Percentiles rank a stretch among this genome's conserved stretches.
These are phyloP conservation scores for Ochlodes sylvanus DNA, from an alignment of 2,888 invertebrate species.

Conservation along the genomic window DNA sequence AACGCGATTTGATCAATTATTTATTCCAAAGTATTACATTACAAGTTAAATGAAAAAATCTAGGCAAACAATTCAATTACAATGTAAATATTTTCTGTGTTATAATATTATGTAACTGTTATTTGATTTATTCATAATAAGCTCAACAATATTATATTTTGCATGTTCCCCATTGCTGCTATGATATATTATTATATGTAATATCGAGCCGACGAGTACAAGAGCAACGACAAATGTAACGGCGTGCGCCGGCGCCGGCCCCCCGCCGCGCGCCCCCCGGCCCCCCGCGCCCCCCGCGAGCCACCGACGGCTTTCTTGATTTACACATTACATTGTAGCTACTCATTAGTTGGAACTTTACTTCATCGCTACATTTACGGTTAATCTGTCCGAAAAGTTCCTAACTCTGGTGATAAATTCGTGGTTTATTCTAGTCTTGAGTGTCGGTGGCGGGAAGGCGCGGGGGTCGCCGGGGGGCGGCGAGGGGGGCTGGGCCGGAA, in stretches of 20 bases:
- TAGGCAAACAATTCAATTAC: too few relatives aligned
- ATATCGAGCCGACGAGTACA: too few relatives aligned
- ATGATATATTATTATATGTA: too few relatives aligned
- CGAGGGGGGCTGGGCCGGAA: not conserved
- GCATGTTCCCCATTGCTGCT: too few relatives aligned
- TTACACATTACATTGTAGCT: constrained; percentile 15
- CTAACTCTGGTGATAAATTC: constrained; percentile 37
- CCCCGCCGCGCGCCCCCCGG: not conserved
- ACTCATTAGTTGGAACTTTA: constrained; percentile 14
- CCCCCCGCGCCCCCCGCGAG: not conserved
- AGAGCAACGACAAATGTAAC: constrained; percentile 4
- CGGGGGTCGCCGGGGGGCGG: not conserved
- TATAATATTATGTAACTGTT: too few relatives aligned
- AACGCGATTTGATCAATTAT: too few relatives aligned
- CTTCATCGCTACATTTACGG: constrained; percentile 15
- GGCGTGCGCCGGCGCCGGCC: not conserved
- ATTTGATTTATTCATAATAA: too few relatives aligned
- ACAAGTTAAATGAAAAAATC: too few relatives aligned
- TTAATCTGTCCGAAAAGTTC: constrained; percentile 28
- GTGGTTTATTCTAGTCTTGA: constrained; percentile 11
- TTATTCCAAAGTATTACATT: too few relatives aligned
- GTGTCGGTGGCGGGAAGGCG: not conserved
- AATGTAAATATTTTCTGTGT: too few relatives aligned
- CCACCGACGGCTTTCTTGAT: not conserved
- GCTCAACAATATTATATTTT: too few relatives aligned